Evolutionary conservation across 1,140 invertebrate genomes (phyloP).

Genomic region (Piezodorus guildinii): DNA sequence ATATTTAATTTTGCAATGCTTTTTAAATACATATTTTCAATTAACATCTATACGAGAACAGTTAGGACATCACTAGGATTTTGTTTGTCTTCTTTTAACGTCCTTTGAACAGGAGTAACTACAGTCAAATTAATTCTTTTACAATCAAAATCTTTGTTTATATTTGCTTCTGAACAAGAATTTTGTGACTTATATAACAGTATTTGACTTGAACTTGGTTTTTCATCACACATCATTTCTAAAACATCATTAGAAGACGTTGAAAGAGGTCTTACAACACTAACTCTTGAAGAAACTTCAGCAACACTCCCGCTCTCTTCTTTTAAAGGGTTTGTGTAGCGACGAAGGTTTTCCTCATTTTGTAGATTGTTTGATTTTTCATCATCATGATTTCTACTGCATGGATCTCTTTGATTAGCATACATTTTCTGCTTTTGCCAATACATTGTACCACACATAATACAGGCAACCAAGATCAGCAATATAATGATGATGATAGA

Average conservation of each 20-base stretch:
- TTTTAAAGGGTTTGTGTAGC: constrained; percentile 50
- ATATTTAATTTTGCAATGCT: too few relatives aligned
- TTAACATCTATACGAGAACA: constrained; percentile 27
- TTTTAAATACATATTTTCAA: too few relatives aligned
- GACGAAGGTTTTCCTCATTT: constrained; percentile 76
- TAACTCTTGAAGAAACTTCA: constrained; percentile 35
- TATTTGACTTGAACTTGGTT: constrained; percentile 40
- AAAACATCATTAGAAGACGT: constrained; percentile 40
- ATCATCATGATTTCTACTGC: constrained; percentile 51
- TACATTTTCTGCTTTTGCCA: constrained; percentile 35
- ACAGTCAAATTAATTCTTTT: constrained; percentile 45
- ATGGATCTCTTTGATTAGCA: constrained; percentile 33
- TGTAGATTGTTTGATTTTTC: constrained; percentile 81
- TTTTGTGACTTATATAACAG: constrained; percentile 60
- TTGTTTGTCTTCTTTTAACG: constrained; percentile 26
- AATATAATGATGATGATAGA: constrained; percentile 39
- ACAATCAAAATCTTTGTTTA: constrained; percentile 65
- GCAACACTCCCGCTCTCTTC: constrained; percentile 31
- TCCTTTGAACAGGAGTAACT: constrained; percentile 30
- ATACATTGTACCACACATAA: constrained; percentile 37
- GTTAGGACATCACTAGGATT: constrained; percentile 28
- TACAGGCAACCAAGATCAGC: constrained; percentile 37
- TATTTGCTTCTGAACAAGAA: constrained; percentile 53
- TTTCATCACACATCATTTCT: constrained; percentile 49
- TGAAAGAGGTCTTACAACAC: constrained; percentile 46